A percentile compares a stretch with the other conserved stretches of the same genome.
Conservation (phyloP, 2,888 invertebrate genomes). For the Dilophus febrilis region DNA sequence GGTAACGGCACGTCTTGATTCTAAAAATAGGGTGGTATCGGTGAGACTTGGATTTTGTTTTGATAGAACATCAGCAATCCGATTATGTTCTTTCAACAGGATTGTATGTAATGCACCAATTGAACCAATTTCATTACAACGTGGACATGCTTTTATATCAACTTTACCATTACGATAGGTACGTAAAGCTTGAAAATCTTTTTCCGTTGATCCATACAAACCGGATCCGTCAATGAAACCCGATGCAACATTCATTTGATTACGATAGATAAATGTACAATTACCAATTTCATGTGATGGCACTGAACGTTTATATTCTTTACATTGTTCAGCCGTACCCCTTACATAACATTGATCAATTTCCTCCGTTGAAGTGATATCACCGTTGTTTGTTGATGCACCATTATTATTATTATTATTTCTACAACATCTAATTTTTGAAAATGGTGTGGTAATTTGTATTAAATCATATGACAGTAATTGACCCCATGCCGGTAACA, state of each 20-base stretch:
- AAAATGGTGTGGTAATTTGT: conserved; percentile 38
- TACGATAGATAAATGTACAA: conserved; percentile 49
- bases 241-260: conserved; percentile 74
- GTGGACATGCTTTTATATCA: conserved; percentile 44
- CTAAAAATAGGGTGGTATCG: conserved; percentile 57
- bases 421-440: conserved; percentile 34
- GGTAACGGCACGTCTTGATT: conserved; percentile 54
- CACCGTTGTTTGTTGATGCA: too few relatives aligned
- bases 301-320: conserved; percentile 52
- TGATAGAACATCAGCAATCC: conserved; percentile 51
- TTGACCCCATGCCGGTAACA: conserved; percentile 67
- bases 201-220: conserved; percentile 61
- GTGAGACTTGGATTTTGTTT: conserved; percentile 63
- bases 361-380: conserved; percentile 21
- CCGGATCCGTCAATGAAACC: conserved; percentile 70
- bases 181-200: conserved; percentile 48
- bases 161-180: conserved; percentile 56
- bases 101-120: conserved; percentile 55
- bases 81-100: conserved; percentile 61
- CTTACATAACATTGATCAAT: conserved; percentile 39
- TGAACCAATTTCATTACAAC: conserved; percentile 44
- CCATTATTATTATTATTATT: conserved; percentile 17
- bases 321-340: conserved; percentile 33
- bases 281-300: conserved; percentile 44
- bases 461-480: conserved; percentile 55